These are phyloP conservation scores for Pelochelys cantorii DNA, from an alignment of 2,797 vertebrate genomes.

Conservation along the genomic window DNA sequence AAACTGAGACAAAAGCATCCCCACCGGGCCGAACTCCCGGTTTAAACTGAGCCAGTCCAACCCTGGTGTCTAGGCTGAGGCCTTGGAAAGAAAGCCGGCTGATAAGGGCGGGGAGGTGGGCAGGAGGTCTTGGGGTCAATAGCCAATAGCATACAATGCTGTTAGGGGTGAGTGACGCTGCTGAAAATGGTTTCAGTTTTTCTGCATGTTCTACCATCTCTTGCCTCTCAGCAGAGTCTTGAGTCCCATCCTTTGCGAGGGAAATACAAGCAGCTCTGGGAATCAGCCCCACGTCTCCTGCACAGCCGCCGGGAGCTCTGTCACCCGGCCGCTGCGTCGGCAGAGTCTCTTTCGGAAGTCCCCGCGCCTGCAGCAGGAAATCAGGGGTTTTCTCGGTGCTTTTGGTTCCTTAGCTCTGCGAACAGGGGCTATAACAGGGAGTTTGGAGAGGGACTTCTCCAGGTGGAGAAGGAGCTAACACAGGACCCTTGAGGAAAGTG, in stretches of 20 bases:
- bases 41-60: neutral
- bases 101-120: no score
- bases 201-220: neutral
- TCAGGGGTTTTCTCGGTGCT: neutral
- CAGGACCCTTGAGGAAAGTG: no score
- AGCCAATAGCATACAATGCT: neutral
- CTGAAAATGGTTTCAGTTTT: neutral
- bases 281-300: neutral
- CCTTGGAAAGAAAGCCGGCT: neutral
- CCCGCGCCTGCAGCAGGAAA: neutral
- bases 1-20: neutral
- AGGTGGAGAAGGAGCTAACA: no score
- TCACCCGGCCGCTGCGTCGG: rapidly evolving
- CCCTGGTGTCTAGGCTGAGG: neutral
- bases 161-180: neutral
- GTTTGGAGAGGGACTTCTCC: no score
- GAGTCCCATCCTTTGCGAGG: no score
- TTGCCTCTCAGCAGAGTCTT: neutral
- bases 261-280: neutral
- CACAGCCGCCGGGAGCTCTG: rapidly evolving
- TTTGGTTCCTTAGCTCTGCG: neutral
- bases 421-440: no score
- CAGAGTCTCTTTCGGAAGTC: neutral
- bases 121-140: neutral
- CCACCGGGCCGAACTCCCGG: neutral